phyloP scores from a whole-genome alignment of 1,140 invertebrate genomes.

The Rhopalosiphum padi region DNA sequence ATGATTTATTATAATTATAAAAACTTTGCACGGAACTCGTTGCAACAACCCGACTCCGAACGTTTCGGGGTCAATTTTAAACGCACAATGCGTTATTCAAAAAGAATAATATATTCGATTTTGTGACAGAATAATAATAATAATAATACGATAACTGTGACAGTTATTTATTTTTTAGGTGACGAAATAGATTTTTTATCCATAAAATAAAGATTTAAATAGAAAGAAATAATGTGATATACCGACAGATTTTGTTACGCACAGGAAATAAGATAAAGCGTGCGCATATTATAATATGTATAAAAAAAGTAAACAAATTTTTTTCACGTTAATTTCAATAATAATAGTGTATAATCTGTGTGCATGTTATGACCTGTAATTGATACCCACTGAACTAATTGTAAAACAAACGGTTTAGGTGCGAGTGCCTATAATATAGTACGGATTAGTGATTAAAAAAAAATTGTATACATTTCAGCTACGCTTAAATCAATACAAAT shows the following conservation, averaged over 20 bases:
- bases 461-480: background rate
- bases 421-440: background rate
- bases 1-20: background rate
- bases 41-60: background rate
- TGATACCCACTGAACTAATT: slow-evolving; percentile 23
- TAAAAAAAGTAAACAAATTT: background rate
- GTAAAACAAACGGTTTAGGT: background rate
- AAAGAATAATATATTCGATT: background rate
- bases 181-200: background rate
- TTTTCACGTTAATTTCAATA: background rate
- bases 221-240: background rate
- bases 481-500: background rate
- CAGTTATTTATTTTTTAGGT: background rate
- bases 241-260: background rate
- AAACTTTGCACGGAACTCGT: background rate
- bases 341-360: background rate
- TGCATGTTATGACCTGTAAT: background rate
- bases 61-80: too few relatives aligned
- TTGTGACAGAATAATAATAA: background rate
- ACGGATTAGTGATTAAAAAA: background rate
- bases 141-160: background rate
- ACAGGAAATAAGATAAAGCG: background rate
- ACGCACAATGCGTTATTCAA: background rate
- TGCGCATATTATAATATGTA: background rate
- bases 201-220: slow-evolving; percentile 22